phyloP scores from a whole-genome alignment of 2,888 invertebrate genomes.

The Malthinus flaveolus region DNA sequence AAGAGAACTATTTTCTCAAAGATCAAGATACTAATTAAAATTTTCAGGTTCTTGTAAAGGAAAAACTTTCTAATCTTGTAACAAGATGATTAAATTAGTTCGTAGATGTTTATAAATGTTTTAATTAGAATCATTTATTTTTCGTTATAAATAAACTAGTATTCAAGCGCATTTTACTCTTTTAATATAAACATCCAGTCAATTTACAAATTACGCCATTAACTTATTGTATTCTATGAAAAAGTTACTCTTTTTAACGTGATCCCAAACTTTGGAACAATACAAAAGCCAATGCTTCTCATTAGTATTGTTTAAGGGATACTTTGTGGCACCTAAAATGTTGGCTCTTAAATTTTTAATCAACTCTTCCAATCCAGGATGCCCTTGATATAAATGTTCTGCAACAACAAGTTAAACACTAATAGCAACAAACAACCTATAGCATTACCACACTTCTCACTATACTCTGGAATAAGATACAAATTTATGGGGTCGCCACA shows the following conservation, averaged over 20 bases:
- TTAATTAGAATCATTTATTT: not conserved
- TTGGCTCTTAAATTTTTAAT: slow-evolving; percentile 70
- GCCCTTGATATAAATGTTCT: slow-evolving; percentile 63
- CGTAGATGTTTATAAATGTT: not conserved
- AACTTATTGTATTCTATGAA: slow-evolving; percentile 83
- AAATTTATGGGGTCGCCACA: slow-evolving; percentile 69
- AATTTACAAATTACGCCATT: slow-evolving; percentile 59
- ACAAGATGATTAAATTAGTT: not conserved
- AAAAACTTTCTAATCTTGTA: too few relatives aligned
- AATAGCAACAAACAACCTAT: not conserved
- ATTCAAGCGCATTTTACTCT: not conserved
- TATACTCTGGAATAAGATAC: slow-evolving; percentile 68
- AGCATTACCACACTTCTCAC: slow-evolving; percentile 54
- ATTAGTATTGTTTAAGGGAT: slow-evolving; percentile 72
- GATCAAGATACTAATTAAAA: too few relatives aligned
- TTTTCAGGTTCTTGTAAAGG: too few relatives aligned
- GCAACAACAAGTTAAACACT: slow-evolving; percentile 33
- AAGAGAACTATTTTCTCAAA: too few relatives aligned
- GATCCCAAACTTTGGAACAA: slow-evolving; percentile 82
- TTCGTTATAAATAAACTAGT: not conserved
- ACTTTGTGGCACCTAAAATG: slow-evolving; percentile 69
- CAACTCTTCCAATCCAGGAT: slow-evolving; percentile 66
- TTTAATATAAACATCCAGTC: not conserved
- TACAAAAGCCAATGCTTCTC: slow-evolving; percentile 86
- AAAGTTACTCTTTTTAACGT: slow-evolving; percentile 80